Base-by-base conservation (phyloP, 2,888 invertebrate genomes). In the Hemistola chrysoprasaria region DNA sequence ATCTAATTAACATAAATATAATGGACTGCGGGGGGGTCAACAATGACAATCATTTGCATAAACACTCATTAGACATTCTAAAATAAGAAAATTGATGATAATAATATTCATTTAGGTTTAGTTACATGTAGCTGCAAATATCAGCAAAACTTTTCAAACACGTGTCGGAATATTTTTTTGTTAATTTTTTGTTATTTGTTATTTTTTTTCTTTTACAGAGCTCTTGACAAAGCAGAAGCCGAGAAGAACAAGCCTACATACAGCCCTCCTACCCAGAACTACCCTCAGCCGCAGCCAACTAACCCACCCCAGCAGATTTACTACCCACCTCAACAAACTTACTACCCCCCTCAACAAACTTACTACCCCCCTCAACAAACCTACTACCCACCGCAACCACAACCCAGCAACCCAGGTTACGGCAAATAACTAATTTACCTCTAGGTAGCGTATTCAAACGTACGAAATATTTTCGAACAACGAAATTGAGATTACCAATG, bases 1-100 rank as follows among this genome's bases (percentile, higher is more conserved):
- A 48, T 38, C 22, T 24, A 40, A 66, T 66, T 66, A 50, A 47
- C 66, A 65, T 66, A 54, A 48, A 59, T 53, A 62, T 62, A 57
- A 66, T 60, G 49, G 47, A 52, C 38, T 31, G 24, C 32, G 47
- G 39, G 42, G 8, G 40, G 58, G 56, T 62, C 51, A 56, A 8
- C 35, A 21, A 51, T 48, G 59, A 59, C 59, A 56, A 53, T 39
- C 36, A 42, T 38, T 42, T 50, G 30, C 45, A 50, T 46, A 40
- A 32, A 29, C 30, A 37, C 24, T 22, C 31, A 58, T 59, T 54
- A 39, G 20, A 10, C 33, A 44, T 48, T 53, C 52, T 51, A 47
- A 49, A 50, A 51, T 53, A 44, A 45, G 36, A 33, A 31, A 16
- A 16, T 16, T 16, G 11, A 8, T 10, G n/a, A 11, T 11, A 27